A percentile compares a stretch with the other conserved stretches of the same genome.
Conservation (phyloP, 2,113 vertebrate genomes). For the Ochotona princeps region DNA sequence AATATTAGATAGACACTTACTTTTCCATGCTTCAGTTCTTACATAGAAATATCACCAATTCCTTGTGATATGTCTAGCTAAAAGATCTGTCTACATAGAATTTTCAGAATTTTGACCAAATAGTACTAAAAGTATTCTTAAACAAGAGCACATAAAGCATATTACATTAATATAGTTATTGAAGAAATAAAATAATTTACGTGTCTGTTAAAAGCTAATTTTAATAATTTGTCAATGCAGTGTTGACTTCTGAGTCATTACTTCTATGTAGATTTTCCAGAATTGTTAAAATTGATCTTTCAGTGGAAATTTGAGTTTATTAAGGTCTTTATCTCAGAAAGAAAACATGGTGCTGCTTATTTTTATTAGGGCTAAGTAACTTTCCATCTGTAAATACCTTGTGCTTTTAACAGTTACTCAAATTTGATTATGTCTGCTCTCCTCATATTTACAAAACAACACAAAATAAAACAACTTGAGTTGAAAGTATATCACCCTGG, state of each 20-base stretch:
- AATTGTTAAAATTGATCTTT: background rate
- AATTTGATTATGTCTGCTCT: background rate
- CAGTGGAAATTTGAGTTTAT: background rate
- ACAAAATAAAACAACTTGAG: too few relatives aligned
- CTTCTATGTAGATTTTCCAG: conserved; percentile 41
- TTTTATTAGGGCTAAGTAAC: background rate
- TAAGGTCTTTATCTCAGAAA: conserved; percentile 30
- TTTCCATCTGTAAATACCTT: background rate
- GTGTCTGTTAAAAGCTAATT: conserved; percentile 35
- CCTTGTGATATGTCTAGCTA: background rate
- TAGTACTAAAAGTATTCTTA: conserved; percentile 54
- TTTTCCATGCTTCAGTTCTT: conserved; percentile 12
- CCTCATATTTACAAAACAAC: too few relatives aligned
- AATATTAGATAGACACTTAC: background rate
- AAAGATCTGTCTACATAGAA: background rate
- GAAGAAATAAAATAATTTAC: conserved; percentile 34
- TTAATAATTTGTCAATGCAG: conserved; percentile 20
- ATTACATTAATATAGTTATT: background rate
- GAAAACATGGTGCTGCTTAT: background rate
- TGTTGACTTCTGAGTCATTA: conserved; percentile 51
- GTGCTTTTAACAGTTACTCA: conserved; percentile 19
- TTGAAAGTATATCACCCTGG: conserved; percentile 1
- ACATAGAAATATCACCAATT: background rate
- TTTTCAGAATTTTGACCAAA: conserved; percentile 36
- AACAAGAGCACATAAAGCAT: background rate